Percentiles rank a stretch among this genome's conserved stretches.
phyloP scores from a whole-genome alignment of 2,888 invertebrate genomes.

The Ditylenchus weischeri region DNA sequence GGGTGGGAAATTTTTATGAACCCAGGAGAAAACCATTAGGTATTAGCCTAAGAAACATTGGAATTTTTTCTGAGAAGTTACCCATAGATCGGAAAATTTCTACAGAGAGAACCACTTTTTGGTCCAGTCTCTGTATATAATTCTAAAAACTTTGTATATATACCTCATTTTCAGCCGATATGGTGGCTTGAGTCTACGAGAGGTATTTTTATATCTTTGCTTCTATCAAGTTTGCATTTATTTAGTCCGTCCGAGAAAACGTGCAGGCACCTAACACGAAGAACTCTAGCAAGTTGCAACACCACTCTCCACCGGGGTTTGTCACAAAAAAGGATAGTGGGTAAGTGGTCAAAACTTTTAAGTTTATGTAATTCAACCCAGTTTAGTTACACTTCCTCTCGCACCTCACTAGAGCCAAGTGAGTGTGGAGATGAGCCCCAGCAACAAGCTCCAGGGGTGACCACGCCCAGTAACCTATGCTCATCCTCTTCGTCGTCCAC shows the following conservation, averaged over 20 bases:
- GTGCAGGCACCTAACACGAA: conserved; percentile 39
- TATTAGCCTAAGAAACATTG: no score
- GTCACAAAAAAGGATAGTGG: conserved; percentile 58
- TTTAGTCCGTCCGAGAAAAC: conserved; percentile 51
- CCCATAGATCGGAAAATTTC: no score
- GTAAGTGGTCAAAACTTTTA: conserved; percentile 28
- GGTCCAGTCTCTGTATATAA: no score
- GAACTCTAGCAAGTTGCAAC: conserved; percentile 34
- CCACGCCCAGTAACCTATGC: not conserved
- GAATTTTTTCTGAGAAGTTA: no score
- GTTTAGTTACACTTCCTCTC: conserved; percentile 57
- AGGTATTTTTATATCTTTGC: conserved; percentile 18
- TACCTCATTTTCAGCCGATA: conserved; percentile 37
- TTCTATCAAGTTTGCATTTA: no score
- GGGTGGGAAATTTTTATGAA: no score
- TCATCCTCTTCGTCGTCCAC: conserved; percentile 11
- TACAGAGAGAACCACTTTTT: no score
- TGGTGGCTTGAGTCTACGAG: conserved; percentile 53
- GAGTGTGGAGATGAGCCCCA: conserved; percentile 51
- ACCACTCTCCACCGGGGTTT: conserved; percentile 52
- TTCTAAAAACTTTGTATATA: no score
- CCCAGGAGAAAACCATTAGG: no score
- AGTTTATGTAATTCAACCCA: conserved; percentile 15
- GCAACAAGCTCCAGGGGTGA: not conserved
- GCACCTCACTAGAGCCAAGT: conserved; percentile 57